Percentiles rank a stretch among this genome's conserved stretches.
phyloP scores from a whole-genome alignment of 2,888 invertebrate genomes.

The Leucoptera coffeella region DNA sequence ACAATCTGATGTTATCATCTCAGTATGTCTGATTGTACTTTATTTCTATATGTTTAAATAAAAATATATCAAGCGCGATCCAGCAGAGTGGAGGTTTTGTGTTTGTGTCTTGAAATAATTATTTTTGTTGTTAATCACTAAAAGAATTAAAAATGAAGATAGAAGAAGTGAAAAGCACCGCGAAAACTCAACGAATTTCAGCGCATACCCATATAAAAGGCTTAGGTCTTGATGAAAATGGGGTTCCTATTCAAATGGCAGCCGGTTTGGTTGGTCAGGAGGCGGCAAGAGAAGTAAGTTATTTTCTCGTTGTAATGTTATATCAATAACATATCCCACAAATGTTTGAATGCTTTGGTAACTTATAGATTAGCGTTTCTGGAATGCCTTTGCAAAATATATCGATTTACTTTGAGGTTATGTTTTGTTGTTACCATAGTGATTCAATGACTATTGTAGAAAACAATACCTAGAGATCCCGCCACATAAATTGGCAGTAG shows the following conservation, averaged over 20 bases:
- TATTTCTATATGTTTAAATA: too few species aligned
- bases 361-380: neutral
- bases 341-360: neutral
- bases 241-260: conserved; percentile 76
- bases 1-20: too few species aligned
- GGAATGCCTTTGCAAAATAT: too few species aligned
- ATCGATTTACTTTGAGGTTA: conserved; percentile 33
- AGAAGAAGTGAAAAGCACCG: conserved; percentile 97
- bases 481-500: too few species aligned
- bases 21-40: too few species aligned
- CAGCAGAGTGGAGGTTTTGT: too few species aligned
- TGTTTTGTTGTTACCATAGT: conserved; percentile 17
- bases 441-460: conserved; percentile 3
- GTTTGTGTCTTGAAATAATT: too few species aligned
- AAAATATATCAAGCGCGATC: too few species aligned
- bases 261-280: conserved; percentile 97
- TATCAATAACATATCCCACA: neutral
- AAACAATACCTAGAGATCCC: too few species aligned
- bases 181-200: conserved; percentile 93
- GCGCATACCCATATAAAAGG: conserved; percentile 98
- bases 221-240: conserved; percentile 89
- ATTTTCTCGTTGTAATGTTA: neutral
- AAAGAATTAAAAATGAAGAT: conserved; percentile 74
- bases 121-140: too few species aligned
- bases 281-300: conserved; percentile 79